phyloP scores from a whole-genome alignment of 2,113 vertebrate genomes.

The Syngnathoides biaculeatus region DNA sequence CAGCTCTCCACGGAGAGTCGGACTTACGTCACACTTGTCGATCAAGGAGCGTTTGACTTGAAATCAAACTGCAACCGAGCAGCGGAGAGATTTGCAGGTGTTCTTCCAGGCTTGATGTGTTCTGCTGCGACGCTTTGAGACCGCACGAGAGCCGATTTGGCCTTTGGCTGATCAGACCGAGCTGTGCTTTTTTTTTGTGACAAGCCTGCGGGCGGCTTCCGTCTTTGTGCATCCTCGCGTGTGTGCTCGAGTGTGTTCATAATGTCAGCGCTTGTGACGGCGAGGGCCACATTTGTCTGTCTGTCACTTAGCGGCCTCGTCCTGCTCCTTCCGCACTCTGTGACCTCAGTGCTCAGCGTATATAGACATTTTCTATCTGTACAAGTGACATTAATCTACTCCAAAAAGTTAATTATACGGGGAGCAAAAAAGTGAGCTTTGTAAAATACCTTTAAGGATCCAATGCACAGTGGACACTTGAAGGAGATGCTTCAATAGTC shows the following conservation, averaged over 20 bases:
- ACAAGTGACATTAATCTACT: too few species aligned
- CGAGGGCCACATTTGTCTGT: background rate
- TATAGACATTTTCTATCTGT: too few species aligned
- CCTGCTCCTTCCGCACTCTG: background rate
- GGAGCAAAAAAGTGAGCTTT: too few species aligned
- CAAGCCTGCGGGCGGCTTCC: slow-evolving; percentile 28
- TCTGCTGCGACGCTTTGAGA: slow-evolving; percentile 9
- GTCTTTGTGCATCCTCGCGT: slow-evolving; percentile 11
- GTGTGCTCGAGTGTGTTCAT: slow-evolving; percentile 7
- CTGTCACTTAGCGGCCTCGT: background rate
- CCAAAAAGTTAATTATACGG: too few species aligned
- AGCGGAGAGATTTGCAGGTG: slow-evolving; percentile 25
- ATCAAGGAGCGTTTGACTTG: slow-evolving; percentile 24
- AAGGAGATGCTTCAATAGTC: too few species aligned
- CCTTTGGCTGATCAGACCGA: slow-evolving; percentile 19
- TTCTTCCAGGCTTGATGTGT: slow-evolving; percentile 9
- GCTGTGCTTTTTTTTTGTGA: background rate
- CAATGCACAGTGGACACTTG: too few species aligned
- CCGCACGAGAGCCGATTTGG: background rate
- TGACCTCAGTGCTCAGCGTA: too few species aligned
- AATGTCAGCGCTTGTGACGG: background rate
- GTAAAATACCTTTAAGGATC: too few species aligned
- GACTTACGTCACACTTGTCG: slow-evolving; percentile 10
- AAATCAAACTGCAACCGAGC: slow-evolving; percentile 1
- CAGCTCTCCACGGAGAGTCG: background rate